Base-by-base conservation (phyloP, 2,888 invertebrate genomes). In the Dendrolimus pini region DNA sequence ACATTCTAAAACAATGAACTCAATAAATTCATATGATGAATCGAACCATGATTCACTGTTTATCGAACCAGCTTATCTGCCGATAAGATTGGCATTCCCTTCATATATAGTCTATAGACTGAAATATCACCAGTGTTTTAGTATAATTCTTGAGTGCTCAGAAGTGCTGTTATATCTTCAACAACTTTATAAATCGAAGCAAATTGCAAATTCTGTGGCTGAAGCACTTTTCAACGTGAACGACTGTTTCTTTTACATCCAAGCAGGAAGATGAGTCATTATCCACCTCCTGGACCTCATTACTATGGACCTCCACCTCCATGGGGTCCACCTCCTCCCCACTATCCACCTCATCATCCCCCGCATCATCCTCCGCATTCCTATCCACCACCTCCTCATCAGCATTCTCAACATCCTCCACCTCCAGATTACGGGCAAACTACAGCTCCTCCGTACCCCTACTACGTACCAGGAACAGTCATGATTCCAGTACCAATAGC, bases 391-490 rank as follows among this genome's bases (percentile, higher is more conserved):
- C 57, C 67, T 18, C 70, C 41, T 55, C 65, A 41, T 58, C 66
- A 62, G 1, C 64, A 61, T 18, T 71, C 70, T 0, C 72, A 73
- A 6, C 64, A 65, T 41, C 65, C 62, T 0, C 75, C 71, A 1
- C 75, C 75, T 10, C 67, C 63, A 1, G 77, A 72, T 55, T 70
- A 63, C 30, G 76, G 71, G 3, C 77, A 70, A 53, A 68, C 65
- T 0, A 69, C 69, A 6, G 68, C 61, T 7, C 67, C 64, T 2
- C 74, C 79, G 0, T 82, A 83, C 59, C 85, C 85, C 0, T 86
- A 84, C 71, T 89, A 75, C 67, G 65, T 85, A 0, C 87, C 87
- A 1, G 84, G 83, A 0, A 72, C 88, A 0, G 73, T 87, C 66
- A 89, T 89, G 86, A 66, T 87, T 1, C 86, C 85, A 0, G 74